Percentiles rank a stretch among this genome's conserved stretches.
These are phyloP conservation scores for Phrynocephalus guinanensis DNA, from an alignment of 2,797 vertebrate species.

Conservation along the genomic window DNA sequence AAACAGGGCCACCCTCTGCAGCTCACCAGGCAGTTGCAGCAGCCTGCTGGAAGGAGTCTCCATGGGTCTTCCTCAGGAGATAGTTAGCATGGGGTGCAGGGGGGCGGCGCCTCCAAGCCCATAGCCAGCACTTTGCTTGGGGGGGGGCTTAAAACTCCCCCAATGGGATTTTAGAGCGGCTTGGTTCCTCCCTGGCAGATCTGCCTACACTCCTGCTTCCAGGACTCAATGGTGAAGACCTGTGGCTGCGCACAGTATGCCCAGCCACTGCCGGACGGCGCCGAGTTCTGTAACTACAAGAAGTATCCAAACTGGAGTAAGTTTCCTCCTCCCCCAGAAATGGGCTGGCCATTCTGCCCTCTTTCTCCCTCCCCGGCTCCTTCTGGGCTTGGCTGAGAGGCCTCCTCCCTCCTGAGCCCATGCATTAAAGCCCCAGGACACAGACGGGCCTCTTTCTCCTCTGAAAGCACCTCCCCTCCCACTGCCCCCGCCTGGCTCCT, in stretches of 20 bases:
- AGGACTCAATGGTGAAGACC: constrained; percentile 78
- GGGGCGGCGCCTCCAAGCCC: too few relatives aligned
- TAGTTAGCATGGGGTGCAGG: too few relatives aligned
- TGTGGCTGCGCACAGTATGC: constrained; percentile 83
- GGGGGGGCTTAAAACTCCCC: too few relatives aligned
- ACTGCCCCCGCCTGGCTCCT: too few relatives aligned
- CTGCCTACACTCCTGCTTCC: constrained; percentile 85
- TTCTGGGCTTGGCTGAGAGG: background rate
- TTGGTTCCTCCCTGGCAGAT: constrained; percentile 69
- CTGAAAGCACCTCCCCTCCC: background rate
- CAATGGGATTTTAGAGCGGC: background rate
- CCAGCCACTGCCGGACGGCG: constrained; percentile 73
- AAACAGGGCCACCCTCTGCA: too few relatives aligned
- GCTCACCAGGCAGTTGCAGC: too few relatives aligned
- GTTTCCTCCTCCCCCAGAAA: constrained; percentile 45
- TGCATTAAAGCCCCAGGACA: background rate
- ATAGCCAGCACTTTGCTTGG: background rate
- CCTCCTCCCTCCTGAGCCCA: background rate
- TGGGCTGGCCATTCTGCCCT: too few relatives aligned
- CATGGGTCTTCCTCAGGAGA: too few relatives aligned
- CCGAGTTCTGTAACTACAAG: constrained; percentile 82
- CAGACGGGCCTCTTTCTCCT: background rate
- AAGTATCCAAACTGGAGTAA: constrained; percentile 83
- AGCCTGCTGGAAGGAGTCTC: too few relatives aligned
- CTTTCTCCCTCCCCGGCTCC: too few relatives aligned